Evolutionary conservation across 2,113 vertebrate species (phyloP), one percentile per base, ranked within the genome.

Genomic region (Trichechus manatus): DNA sequence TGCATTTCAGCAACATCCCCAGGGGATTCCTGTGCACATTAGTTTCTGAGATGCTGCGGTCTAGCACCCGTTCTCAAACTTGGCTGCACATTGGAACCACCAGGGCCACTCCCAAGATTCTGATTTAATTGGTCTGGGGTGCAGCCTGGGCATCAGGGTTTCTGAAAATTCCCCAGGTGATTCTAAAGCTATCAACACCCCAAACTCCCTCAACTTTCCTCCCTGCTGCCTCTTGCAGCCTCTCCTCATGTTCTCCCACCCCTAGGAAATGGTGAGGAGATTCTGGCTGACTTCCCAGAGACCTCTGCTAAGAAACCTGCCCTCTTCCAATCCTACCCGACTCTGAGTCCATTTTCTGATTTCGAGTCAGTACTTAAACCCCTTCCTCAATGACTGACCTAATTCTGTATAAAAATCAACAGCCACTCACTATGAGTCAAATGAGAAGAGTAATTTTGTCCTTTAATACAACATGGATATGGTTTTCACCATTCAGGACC

Each of bases 331-430:
- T 0, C 3, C 3, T 3, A 70, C 9, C 42, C 47, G 59, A 75
- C 77, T 59, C 36, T 81, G 50, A 92, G n/a, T 81, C 27, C 74
- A 74, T 61, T 86, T 85, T 95, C 63, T 89, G n/a, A 74, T 81
- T 80, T 89, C 3, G 0, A 85, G 8, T 74, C 39, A n/a, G 33
- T 74, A 50, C n/a, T 90, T 94, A 66, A 79, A 74, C 8, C 56
- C 90, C 13, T 81, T 9, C 7, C 25, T 88, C 44, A 61, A 31
- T 68, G 89, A 94, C 56, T 44, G 15, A 84, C 27, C 78, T 31
- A 95, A 50, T 90, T 90, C 88, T 63, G 31, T 70, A 44, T 81
- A 64, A 94, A 96, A 94, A 47, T 89, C 59, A 56, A 31, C 11
- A 66, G 20, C 36, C 82, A 88, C 66, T 92, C 70, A 80, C 85